phyloP scores from a whole-genome alignment of 2,797 vertebrate species.

The Pteropus rufus region DNA sequence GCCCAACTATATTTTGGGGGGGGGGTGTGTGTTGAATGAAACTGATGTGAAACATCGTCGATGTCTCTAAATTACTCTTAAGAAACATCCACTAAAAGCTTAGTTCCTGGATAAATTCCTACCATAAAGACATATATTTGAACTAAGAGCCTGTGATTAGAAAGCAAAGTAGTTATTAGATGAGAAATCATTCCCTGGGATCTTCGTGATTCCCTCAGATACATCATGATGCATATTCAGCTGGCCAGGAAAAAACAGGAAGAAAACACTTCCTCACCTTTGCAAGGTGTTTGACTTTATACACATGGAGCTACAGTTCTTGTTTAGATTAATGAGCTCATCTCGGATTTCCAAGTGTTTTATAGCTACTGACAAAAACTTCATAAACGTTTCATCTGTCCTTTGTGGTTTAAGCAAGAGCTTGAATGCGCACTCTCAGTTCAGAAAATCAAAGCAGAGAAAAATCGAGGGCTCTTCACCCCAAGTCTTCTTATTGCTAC shows the following conservation, averaged over 20 bases:
- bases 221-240: not conserved
- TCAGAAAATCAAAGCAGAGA: slow-evolving; percentile 39
- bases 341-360: slow-evolving; percentile 20
- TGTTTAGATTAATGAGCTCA: not conserved
- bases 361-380: not conserved
- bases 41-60: not conserved
- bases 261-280: not conserved
- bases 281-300: not conserved
- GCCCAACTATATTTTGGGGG: not conserved
- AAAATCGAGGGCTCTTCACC: not conserved
- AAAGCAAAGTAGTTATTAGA: not conserved
- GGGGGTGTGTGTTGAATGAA: not conserved
- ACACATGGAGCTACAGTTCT: not conserved
- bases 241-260: not conserved
- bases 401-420: slow-evolving; percentile 8
- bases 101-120: not conserved
- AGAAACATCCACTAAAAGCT: not conserved
- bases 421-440: not conserved
- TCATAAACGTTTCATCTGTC: not conserved
- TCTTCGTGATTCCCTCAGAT: not conserved
- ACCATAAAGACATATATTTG: not conserved
- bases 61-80: not conserved
- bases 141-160: not conserved
- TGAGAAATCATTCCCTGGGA: not conserved
- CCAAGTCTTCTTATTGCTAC: not conserved